phyloP scores from a whole-genome alignment of 2,113 vertebrate genomes.

The Pygoscelis antarcticus region DNA sequence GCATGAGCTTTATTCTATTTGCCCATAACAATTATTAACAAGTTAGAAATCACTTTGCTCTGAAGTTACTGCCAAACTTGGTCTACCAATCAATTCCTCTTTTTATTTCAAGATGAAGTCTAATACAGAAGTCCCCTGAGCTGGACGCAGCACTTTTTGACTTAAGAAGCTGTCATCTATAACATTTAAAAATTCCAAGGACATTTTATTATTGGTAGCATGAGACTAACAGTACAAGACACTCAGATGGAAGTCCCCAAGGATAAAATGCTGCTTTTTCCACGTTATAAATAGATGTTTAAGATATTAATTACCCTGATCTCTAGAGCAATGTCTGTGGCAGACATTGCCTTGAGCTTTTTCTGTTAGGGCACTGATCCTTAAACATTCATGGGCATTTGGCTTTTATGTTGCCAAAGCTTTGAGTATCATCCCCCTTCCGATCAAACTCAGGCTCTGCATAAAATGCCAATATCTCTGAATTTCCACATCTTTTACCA shows the following conservation, averaged over 20 bases:
- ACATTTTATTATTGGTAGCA: neutral
- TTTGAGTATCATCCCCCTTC: neutral
- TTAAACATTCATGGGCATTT: neutral
- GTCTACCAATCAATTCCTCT: neutral
- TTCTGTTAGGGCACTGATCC: neutral
- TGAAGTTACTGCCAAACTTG: neutral
- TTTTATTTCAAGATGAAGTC: neutral
- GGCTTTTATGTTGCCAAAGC: neutral
- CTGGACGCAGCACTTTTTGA: neutral
- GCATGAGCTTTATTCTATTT: neutral
- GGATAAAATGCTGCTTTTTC: neutral
- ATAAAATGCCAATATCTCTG: neutral
- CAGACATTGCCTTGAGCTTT: neutral
- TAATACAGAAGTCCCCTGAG: neutral
- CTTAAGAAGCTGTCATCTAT: conserved; percentile 7
- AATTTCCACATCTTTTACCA: neutral
- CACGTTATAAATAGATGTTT: neutral
- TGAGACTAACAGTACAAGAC: neutral
- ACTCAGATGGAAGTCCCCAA: neutral
- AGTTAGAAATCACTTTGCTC: neutral
- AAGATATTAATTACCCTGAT: neutral
- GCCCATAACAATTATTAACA: neutral
- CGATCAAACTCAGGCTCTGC: neutral
- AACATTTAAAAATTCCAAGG: neutral
- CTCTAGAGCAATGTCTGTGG: neutral